phyloP scores from a whole-genome alignment of 1,140 invertebrate genomes.

The Bilobella aurantiaca region DNA sequence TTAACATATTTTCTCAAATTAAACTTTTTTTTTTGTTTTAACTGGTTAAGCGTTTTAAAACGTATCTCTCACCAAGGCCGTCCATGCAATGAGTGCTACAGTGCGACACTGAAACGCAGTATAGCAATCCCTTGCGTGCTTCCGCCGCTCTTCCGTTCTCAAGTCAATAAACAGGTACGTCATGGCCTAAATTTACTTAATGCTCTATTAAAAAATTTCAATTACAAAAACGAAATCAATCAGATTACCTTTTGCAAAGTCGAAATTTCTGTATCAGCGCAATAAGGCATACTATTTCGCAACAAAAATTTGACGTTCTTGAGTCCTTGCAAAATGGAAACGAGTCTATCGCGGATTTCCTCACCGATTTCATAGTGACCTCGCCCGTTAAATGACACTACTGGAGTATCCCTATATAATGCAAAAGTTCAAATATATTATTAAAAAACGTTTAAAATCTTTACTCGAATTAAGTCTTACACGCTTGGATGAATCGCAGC shows the following conservation, averaged over 20 bases:
- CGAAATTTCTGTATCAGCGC: constrained; percentile 18
- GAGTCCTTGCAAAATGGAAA: constrained; percentile 27
- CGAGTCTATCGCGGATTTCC: constrained; percentile 30
- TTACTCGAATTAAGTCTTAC: neutral
- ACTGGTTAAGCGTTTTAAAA: neutral
- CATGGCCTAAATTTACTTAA: constrained; percentile 16
- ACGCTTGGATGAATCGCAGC: neutral
- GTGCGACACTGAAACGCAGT: constrained; percentile 23
- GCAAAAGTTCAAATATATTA: neutral
- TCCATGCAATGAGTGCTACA: constrained; percentile 28
- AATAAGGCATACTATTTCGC: constrained; percentile 22
- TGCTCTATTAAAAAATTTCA: neutral
- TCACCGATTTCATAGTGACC: constrained; percentile 20
- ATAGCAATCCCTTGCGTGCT: constrained; percentile 28
- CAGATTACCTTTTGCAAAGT: constrained; percentile 25
- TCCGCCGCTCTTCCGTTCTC: constrained; percentile 16
- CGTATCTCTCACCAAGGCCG: constrained; percentile 18
- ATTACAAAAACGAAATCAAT: neutral
- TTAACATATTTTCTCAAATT: neutral
- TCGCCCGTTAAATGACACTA: neutral
- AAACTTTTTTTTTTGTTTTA: neutral
- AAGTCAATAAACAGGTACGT: constrained; percentile 31
- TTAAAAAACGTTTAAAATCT: neutral
- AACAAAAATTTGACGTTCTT: constrained; percentile 27
- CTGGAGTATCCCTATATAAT: neutral